Evolutionary conservation across 2,113 vertebrate species (phyloP).

Genomic region (Clupea harengus): DNA sequence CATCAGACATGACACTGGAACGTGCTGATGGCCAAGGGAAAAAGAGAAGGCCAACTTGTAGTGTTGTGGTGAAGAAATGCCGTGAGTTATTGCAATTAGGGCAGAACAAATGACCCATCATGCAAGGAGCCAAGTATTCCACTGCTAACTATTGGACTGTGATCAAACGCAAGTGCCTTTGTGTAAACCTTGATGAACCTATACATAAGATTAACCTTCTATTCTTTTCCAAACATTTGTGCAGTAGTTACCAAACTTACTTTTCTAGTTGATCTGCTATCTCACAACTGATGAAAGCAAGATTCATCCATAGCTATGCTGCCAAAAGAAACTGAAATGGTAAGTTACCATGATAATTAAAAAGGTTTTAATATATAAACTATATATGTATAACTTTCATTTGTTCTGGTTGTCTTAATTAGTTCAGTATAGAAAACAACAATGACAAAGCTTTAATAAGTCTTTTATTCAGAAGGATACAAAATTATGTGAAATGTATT

Average conservation of each 20-base stretch:
- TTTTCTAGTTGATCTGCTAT: neutral
- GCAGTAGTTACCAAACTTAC: neutral
- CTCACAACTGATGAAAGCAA: neutral
- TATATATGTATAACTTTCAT: no score
- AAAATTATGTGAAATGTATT: neutral
- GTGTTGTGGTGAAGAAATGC: slow-evolving; percentile 17
- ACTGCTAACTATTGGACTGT: neutral
- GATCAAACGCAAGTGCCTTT: neutral
- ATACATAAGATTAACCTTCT: neutral
- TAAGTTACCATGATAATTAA: no score
- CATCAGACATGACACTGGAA: neutral
- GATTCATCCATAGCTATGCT: neutral
- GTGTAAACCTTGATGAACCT: neutral
- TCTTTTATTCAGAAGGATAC: neutral
- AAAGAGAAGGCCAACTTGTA: neutral
- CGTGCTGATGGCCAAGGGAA: neutral
- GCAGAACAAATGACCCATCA: slow-evolving; percentile 15
- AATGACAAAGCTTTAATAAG: neutral
- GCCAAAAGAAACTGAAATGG: neutral
- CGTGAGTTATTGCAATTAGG: neutral
- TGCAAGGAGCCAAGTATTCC: slow-evolving; percentile 1
- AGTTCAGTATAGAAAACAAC: neutral
- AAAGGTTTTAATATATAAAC: no score
- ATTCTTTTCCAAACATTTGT: neutral
- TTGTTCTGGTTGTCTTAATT: neutral